Conservation (phyloP, 1,140 invertebrate species). For the Armadillidium nasatum region DNA sequence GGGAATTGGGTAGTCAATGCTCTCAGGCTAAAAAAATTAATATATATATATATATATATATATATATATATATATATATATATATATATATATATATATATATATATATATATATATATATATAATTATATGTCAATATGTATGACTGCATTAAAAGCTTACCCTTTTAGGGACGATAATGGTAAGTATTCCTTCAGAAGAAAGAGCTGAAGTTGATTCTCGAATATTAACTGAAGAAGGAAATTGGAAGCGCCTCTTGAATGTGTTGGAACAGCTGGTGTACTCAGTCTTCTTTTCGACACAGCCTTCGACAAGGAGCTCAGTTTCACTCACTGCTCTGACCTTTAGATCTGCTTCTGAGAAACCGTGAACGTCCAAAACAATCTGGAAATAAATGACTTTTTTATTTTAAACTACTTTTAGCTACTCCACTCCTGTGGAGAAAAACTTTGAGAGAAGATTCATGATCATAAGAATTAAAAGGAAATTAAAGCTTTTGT, state of each 20-base stretch:
- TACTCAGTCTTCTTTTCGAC: conserved; percentile 30
- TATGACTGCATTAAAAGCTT: neutral
- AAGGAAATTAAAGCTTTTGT: neutral
- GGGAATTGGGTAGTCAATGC: neutral
- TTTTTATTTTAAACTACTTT: no score
- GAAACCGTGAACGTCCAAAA: conserved; percentile 41
- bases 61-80: no score
- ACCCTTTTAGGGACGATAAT: conserved; percentile 27
- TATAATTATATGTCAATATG: no score
- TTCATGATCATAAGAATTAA: no score
- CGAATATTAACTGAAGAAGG: conserved; percentile 16
- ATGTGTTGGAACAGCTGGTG: conserved; percentile 31
- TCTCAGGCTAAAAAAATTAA: neutral
- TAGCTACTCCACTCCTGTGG: no score
- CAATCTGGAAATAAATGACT: conserved; percentile 26
- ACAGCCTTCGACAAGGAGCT: conserved; percentile 38
- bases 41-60: no score
- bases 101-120: no score
- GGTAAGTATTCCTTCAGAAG: conserved; percentile 23
- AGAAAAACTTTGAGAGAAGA: no score
- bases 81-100: no score
- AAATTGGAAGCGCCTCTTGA: conserved; percentile 17
- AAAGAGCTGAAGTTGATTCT: conserved; percentile 21
- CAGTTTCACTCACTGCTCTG: conserved; percentile 39
- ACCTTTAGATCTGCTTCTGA: conserved; percentile 34